Evolutionary conservation across 2,113 vertebrate genomes (phyloP), one percentile per base, ranked within the genome.

Genomic region (Gila orcuttii): DNA sequence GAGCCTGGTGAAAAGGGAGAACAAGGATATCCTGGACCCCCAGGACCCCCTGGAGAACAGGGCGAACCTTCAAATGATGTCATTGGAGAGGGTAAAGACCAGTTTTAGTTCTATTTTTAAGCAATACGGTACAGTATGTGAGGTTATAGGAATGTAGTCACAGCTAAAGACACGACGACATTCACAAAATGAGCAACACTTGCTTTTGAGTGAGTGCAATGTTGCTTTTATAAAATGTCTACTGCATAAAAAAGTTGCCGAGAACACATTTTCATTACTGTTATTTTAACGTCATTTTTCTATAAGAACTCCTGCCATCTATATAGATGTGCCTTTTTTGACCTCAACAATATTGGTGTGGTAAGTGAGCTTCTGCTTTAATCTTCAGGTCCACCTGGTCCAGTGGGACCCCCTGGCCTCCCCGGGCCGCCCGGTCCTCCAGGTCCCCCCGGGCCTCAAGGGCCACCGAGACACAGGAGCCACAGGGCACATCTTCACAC

Each of bases 1-100:
- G 91, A 88, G 11, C 84, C 85, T 19, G 91, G 91, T 39, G 86
- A 88, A 39, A 88, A 79, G 60, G 95, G 95, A 57, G 94, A 94
- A 60, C 94, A 83, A 87, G 82, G 82, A 19, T 9, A 42, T 59
- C 68, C 68, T 59, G 97, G 98, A 0, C 93, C 96, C 75, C 93
- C 95, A 50, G 98, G 97, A 57, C 92, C 94, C 23, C 96, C 96
- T 8, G 97, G 97, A 82, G 96, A 97, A 7, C 93, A 93, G n/a
- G 93, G 91, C 2, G 89, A 94, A 62, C 91, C 94, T 19, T 95
- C 95, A 79, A 97, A 96, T 21, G 96, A 97, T 0, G 92, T 97
- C 90, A 92, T 90, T 6, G 77, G 93, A 19, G 92, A 94, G 71
- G 94, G 95, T 85, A 55, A 71, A 19, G 8, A 66, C 15, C 21